A percentile compares a stretch with the other conserved stretches of the same genome.
These are phyloP conservation scores for Hylaeus volcanicus DNA, from an alignment of 1,140 invertebrate genomes.

Conservation along the genomic window DNA sequence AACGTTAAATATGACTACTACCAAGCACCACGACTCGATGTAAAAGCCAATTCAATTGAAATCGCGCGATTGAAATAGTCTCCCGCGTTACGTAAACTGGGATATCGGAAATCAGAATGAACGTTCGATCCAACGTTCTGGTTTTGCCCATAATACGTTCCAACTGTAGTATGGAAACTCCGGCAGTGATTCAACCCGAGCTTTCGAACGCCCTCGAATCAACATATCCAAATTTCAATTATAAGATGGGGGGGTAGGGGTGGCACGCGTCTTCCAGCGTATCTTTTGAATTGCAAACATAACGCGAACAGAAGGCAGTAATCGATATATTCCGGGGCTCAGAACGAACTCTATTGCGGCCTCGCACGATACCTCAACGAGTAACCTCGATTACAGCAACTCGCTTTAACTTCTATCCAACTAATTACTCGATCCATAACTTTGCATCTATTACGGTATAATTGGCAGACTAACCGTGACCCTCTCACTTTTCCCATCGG, in stretches of 20 bases:
- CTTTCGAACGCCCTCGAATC: background rate
- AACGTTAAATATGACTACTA: no score
- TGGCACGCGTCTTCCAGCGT: background rate
- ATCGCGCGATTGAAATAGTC: background rate
- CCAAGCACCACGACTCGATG: no score
- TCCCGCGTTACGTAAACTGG: no score
- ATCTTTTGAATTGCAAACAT: constrained; percentile 46
- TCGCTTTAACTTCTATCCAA: constrained; percentile 54
- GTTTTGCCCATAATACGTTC: background rate
- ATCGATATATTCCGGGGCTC: constrained; percentile 51
- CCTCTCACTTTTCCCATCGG: background rate
- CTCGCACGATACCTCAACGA: constrained; percentile 37
- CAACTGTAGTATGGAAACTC: background rate
- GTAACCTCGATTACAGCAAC: constrained; percentile 41
- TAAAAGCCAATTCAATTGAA: no score
- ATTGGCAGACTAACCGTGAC: constrained; percentile 31
- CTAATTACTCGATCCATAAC: constrained; percentile 58
- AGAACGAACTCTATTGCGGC: constrained; percentile 35
- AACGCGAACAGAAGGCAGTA: constrained; percentile 28
- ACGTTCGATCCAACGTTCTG: background rate
- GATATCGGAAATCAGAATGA: background rate
- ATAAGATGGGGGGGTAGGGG: no score
- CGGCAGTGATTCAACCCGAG: background rate
- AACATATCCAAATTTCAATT: constrained; percentile 17
- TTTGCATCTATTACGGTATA: constrained; percentile 58